A percentile compares a stretch with the other conserved stretches of the same genome.
These are phyloP conservation scores for Scylla paramamosain DNA, from an alignment of 1,140 invertebrate genomes.

Conservation along the genomic window DNA sequence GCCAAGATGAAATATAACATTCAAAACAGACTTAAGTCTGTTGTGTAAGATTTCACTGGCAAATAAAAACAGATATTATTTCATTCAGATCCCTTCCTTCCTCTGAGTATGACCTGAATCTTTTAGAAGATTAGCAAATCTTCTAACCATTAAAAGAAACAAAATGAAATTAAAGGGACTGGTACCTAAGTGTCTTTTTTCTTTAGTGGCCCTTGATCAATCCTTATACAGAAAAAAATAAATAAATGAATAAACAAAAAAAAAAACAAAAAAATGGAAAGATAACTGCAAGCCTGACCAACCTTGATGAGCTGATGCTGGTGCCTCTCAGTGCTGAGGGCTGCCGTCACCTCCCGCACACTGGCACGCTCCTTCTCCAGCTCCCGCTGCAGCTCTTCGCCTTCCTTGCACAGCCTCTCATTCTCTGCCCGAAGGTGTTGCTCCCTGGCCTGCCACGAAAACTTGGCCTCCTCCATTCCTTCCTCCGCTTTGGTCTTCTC, in stretches of 20 bases:
- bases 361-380: constrained; percentile 56
- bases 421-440: constrained; percentile 57
- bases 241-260: background rate
- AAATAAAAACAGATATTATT: no score
- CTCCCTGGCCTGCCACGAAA: constrained; percentile 24
- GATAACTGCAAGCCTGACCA: background rate
- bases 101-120: no score
- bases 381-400: constrained; percentile 39
- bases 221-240: background rate
- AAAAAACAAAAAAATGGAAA: background rate
- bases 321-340: constrained; percentile 56
- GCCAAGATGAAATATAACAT: no score
- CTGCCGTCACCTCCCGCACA: constrained; percentile 52
- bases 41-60: no score
- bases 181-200: no score
- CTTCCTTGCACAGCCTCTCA: constrained; percentile 8
- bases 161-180: no score
- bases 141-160: no score
- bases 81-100: no score
- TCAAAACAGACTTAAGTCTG: no score
- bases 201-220: no score
- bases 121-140: no score
- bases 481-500: constrained; percentile 51
- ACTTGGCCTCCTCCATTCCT: background rate
- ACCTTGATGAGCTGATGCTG: constrained; percentile 63